Evolutionary conservation across 2,888 invertebrate species (phyloP).

Genomic region (Sesia apiformis): DNA sequence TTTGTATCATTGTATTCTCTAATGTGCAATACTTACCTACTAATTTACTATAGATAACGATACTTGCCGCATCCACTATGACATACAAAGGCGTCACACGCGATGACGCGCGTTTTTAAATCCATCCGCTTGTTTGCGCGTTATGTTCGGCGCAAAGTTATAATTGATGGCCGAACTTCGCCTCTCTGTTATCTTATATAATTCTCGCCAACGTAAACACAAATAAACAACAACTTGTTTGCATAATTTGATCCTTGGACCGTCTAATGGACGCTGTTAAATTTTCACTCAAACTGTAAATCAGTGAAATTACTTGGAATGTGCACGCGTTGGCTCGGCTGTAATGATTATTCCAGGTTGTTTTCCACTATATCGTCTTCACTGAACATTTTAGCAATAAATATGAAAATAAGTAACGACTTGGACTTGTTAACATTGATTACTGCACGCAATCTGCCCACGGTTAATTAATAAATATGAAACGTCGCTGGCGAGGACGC

Average conservation of each 20-base stretch:
- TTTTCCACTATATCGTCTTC: too few species aligned
- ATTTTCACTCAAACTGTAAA: slow-evolving; percentile 6
- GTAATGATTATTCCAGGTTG: not conserved
- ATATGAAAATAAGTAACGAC: too few species aligned
- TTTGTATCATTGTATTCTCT: too few species aligned
- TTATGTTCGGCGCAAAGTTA: slow-evolving; percentile 1
- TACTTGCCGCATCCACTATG: too few species aligned
- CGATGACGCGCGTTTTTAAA: not conserved
- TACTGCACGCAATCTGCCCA: too few species aligned
- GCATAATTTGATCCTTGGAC: slow-evolving; percentile 14
- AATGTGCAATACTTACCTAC: too few species aligned
- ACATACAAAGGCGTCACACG: too few species aligned
- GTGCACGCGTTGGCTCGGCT: not conserved
- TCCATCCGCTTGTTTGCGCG: slow-evolving; percentile 1
- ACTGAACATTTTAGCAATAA: too few species aligned
- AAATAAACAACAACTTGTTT: slow-evolving; percentile 14
- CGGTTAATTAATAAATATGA: too few species aligned
- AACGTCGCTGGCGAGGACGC: too few species aligned
- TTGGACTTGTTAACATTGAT: too few species aligned
- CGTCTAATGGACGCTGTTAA: slow-evolving; percentile 10
- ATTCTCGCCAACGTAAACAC: slow-evolving; percentile 10
- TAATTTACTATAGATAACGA: too few species aligned
- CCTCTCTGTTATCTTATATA: slow-evolving; percentile 8
- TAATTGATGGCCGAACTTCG: slow-evolving; percentile 8
- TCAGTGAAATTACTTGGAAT: slow-evolving; percentile 6